Conservation (phyloP, 2,888 invertebrate genomes). For the Iselma pallidipennis region DNA sequence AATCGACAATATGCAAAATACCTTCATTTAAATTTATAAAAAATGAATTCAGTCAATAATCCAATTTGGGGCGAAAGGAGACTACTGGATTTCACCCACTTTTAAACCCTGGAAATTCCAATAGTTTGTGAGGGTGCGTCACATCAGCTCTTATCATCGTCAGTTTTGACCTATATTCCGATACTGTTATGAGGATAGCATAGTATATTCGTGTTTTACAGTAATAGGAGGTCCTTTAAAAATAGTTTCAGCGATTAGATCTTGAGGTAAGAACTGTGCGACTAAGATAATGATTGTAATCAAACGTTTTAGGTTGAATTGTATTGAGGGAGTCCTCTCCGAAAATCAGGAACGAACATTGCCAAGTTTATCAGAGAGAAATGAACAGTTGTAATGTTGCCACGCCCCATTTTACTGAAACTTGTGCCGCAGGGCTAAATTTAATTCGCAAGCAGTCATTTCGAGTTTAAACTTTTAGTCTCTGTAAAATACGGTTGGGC, state of each 20-base stretch:
- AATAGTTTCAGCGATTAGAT: not conserved
- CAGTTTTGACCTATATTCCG: not conserved
- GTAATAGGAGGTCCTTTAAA: too few species aligned
- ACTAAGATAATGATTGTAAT: conserved; percentile 45
- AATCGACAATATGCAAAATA: too few species aligned
- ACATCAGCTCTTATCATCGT: not conserved
- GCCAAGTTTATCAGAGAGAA: conserved; percentile 37
- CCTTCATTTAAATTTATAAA: too few species aligned
- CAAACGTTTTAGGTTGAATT: conserved; percentile 21
- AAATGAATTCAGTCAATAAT: too few species aligned
- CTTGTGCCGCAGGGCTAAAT: conserved; percentile 35
- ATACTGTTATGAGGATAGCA: not conserved
- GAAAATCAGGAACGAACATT: conserved; percentile 36
- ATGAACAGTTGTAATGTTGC: conserved; percentile 38
- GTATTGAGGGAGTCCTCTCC: not conserved
- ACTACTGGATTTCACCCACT: not conserved
- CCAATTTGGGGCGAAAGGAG: too few species aligned
- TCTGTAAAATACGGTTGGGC: conserved; percentile 40
- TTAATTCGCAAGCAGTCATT: conserved; percentile 43
- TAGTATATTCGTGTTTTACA: too few species aligned
- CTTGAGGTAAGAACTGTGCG: conserved; percentile 10
- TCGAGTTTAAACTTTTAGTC: conserved; percentile 45
- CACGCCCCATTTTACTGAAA: conserved; percentile 27
- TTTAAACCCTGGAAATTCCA: not conserved
- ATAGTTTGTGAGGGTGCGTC: not conserved